Percentiles rank a stretch among this genome's conserved stretches.
phyloP scores from a whole-genome alignment of 2,888 invertebrate species.

The Meloe dianella region DNA sequence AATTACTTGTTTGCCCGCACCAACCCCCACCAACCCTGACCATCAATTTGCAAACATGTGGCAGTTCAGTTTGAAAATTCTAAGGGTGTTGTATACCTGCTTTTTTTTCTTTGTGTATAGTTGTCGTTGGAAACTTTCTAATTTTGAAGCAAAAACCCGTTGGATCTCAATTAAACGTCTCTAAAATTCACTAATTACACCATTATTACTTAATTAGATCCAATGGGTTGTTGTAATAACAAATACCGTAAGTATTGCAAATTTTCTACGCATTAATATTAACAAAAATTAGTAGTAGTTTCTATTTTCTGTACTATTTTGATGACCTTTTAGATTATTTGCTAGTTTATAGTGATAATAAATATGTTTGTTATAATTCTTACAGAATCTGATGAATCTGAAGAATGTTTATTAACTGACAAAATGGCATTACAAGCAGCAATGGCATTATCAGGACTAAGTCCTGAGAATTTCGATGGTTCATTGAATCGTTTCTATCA shows the following conservation, averaged over 20 bases:
- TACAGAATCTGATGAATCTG: constrained; percentile 2
- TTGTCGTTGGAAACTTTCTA: neutral
- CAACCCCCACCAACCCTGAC: neutral
- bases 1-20: neutral
- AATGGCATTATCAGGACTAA: constrained; percentile 39
- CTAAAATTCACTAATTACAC: too few relatives aligned
- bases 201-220: neutral
- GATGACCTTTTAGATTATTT: neutral
- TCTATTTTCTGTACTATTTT: neutral
- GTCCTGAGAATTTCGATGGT: constrained; percentile 32
- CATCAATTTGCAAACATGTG: constrained; percentile 1
- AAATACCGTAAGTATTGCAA: neutral
- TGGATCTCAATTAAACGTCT: neutral
- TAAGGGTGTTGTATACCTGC: neutral
- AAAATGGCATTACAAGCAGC: constrained; percentile 41
- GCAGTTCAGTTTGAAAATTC: neutral
- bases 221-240: neutral
- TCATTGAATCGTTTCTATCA: constrained; percentile 29
- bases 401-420: neutral
- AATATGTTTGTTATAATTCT: constrained; percentile 8
- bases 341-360: constrained; percentile 13
- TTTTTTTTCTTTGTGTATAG: too few relatives aligned
- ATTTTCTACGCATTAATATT: neutral
- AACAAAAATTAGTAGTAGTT: neutral
- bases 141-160: neutral